Evolutionary conservation across 2,113 vertebrate genomes (phyloP).

Genomic region (Peromyscus polionotus): DNA sequence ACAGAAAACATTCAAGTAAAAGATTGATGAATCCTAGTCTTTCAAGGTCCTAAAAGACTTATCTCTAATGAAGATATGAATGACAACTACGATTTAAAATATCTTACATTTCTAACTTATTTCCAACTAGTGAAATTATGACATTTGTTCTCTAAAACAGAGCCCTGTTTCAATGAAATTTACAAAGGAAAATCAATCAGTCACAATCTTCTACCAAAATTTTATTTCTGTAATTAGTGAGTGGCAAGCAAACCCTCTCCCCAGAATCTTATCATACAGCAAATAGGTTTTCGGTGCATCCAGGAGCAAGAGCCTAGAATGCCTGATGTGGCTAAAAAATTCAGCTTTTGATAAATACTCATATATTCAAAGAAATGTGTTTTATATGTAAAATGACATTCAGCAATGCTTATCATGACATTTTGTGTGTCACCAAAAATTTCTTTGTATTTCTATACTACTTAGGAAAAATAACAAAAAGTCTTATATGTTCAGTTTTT

Average conservation of each 20-base stretch:
- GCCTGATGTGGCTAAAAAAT: neutral
- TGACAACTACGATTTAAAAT: neutral
- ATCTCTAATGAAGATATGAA: neutral
- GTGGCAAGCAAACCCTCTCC: rapidly evolving
- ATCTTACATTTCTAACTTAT: neutral
- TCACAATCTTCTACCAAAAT: conserved; percentile 15
- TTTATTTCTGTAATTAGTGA: neutral
- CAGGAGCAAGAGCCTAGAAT: neutral
- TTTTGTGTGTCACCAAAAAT: neutral
- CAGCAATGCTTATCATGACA: neutral
- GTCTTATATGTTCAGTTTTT: conserved; percentile 10
- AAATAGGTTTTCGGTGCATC: neutral
- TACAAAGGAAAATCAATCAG: conserved; percentile 10
- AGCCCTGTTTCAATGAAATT: neutral
- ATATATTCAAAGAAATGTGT: neutral
- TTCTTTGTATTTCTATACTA: conserved; percentile 16
- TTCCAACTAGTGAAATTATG: conserved; percentile 3
- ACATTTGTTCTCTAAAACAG: neutral
- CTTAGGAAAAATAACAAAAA: conserved; percentile 52
- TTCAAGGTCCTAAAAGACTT: neutral
- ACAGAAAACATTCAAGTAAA: conserved; percentile 28
- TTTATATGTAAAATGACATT: neutral
- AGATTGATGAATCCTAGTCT: neutral
- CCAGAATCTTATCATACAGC: neutral
- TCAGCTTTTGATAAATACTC: neutral